Conservation (phyloP, 2,113 vertebrate genomes). For the Todiramphus chloris region DNA sequence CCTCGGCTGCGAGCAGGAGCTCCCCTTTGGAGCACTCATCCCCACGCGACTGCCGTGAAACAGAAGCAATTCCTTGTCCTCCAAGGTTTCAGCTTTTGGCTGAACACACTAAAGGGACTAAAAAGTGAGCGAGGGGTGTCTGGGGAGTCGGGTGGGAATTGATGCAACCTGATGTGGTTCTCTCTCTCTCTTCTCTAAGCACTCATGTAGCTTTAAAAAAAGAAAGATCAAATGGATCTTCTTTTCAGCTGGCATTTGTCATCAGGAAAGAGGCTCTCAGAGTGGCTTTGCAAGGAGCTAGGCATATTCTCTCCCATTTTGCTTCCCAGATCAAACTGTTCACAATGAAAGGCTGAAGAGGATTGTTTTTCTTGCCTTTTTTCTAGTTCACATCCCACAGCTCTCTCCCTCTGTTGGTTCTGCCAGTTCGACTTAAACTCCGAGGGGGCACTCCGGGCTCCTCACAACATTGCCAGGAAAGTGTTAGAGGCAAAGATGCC, state of each 20-base stretch:
- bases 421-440: background rate
- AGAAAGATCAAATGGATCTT: slow-evolving; percentile 49
- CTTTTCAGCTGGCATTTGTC: slow-evolving; percentile 50
- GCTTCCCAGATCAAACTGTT: slow-evolving; percentile 30
- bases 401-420: slow-evolving; percentile 5
- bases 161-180: slow-evolving; percentile 1
- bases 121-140: background rate
- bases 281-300: slow-evolving; percentile 28
- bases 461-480: background rate
- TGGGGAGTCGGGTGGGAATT: background rate
- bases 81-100: slow-evolving; percentile 6
- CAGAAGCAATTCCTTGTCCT: background rate
- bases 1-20: background rate
- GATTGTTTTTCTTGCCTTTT: slow-evolving; percentile 49
- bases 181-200: background rate
- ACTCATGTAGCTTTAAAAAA: slow-evolving; percentile 13
- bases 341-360: slow-evolving; percentile 19
- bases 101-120: background rate
- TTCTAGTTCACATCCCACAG: background rate
- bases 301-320: slow-evolving; percentile 10
- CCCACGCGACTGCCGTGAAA: background rate
- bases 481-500: background rate
- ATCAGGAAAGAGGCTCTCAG: slow-evolving; percentile 17
- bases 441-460: background rate
- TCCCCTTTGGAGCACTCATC: background rate